A percentile compares a stretch with the other conserved stretches of the same genome.
phyloP scores from a whole-genome alignment of 2,888 invertebrate genomes.

The Periphyllus acericola region DNA sequence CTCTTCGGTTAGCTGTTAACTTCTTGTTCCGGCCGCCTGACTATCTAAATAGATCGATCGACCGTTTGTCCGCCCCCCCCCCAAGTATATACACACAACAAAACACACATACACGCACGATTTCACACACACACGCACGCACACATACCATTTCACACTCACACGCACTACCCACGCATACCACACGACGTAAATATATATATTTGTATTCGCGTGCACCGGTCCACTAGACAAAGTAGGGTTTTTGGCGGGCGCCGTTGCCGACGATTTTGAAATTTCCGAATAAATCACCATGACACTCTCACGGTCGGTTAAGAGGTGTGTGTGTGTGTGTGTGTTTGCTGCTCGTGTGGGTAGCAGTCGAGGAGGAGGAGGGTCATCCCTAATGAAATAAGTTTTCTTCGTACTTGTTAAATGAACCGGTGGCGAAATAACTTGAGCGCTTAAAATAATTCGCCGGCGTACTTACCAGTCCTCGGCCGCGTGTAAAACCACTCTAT shows the following conservation, averaged over 20 bases:
- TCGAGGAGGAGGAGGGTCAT: not conserved
- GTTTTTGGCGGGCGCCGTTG: slow-evolving; percentile 26
- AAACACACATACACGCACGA: too few species aligned
- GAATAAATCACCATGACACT: slow-evolving; percentile 53
- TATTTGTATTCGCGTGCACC: not conserved
- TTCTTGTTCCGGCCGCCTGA: slow-evolving; percentile 43
- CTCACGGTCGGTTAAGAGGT: slow-evolving; percentile 1
- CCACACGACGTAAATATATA: not conserved
- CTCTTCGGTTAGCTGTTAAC: slow-evolving; percentile 52
- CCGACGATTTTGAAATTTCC: slow-evolving; percentile 26
- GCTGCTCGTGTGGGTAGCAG: too few species aligned
- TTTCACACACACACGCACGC: too few species aligned
- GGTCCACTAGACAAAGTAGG: slow-evolving; percentile 13
- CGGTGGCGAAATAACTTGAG: slow-evolving; percentile 36
- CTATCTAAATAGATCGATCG: slow-evolving; percentile 56
- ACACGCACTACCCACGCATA: not conserved
- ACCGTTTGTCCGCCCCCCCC: slow-evolving; percentile 19
- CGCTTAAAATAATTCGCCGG: slow-evolving; percentile 32
- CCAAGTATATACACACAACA: too few species aligned
- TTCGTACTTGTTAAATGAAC: slow-evolving; percentile 50
- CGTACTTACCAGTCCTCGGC: not conserved
- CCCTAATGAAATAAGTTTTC: slow-evolving; percentile 54
- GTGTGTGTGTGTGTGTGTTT: not conserved
- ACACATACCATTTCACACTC: not conserved
- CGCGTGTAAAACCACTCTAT: slow-evolving; percentile 24